Evolutionary conservation across 2,113 vertebrate species (phyloP).

Genomic region (Salvelinus sp.): DNA sequence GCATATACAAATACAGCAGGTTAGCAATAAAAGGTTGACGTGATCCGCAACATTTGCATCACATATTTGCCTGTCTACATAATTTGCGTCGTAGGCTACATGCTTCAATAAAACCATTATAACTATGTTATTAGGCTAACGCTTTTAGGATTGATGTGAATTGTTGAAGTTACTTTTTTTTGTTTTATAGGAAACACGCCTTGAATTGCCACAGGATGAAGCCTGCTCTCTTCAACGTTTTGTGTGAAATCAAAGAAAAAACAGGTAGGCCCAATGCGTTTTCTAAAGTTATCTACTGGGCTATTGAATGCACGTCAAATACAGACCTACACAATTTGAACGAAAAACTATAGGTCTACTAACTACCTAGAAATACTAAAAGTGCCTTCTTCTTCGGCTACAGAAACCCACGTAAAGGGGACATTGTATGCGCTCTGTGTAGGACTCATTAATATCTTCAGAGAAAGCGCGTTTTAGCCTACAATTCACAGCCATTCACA

Average conservation of each 20-base stretch:
- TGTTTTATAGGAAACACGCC: conserved; percentile 92
- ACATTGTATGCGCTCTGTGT: too few species aligned
- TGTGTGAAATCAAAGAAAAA: conserved; percentile 99
- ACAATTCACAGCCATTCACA: conserved; percentile 24
- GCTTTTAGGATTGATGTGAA: background rate
- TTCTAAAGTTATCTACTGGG: too few species aligned
- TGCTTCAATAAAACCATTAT: background rate
- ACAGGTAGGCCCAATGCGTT: conserved; percentile 81
- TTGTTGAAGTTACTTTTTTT: conserved; percentile 48
- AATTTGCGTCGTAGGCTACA: background rate
- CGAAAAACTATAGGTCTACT: background rate
- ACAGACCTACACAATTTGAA: background rate
- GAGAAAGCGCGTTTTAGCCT: too few species aligned
- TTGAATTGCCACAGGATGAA: conserved; percentile 99
- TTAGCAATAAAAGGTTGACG: too few species aligned
- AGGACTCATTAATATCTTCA: too few species aligned
- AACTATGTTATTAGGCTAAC: background rate
- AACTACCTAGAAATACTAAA: too few species aligned
- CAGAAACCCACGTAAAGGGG: background rate
- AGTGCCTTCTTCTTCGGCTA: background rate
- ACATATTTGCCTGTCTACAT: too few species aligned
- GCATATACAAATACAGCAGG: too few species aligned
- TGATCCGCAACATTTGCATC: too few species aligned
- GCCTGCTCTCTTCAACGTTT: conserved; percentile 96
- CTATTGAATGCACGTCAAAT: background rate